These are phyloP conservation scores for Etheostoma cragini DNA, from an alignment of 2,113 vertebrate species.

Conservation along the genomic window DNA sequence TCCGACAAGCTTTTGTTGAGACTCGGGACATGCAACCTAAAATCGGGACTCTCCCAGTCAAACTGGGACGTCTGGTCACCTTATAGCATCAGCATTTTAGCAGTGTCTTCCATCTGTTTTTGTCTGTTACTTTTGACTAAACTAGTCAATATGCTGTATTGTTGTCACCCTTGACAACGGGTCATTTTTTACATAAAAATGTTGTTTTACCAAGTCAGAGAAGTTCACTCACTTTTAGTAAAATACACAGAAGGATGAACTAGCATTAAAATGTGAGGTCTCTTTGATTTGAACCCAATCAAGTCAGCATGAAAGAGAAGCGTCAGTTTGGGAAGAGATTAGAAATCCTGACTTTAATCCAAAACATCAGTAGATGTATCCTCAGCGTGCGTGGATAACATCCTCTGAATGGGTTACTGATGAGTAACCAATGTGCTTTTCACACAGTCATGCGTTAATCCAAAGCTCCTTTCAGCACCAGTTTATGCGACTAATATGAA, in stretches of 20 bases:
- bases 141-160: neutral
- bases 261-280: neutral
- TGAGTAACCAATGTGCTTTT: constrained; percentile 54
- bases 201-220: neutral
- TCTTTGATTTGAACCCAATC: constrained; percentile 10
- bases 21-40: too few species aligned
- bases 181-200: neutral
- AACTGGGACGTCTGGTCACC: too few species aligned
- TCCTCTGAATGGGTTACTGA: constrained; percentile 46
- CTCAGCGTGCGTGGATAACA: constrained; percentile 11
- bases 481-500: constrained; percentile 41
- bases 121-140: neutral
- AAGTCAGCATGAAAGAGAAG: constrained; percentile 10
- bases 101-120: neutral
- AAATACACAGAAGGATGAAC: neutral
- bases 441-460: constrained; percentile 38
- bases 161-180: neutral
- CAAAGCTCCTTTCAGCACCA: constrained; percentile 58
- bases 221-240: neutral
- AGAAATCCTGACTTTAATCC: constrained; percentile 37
- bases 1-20: too few species aligned
- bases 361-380: constrained; percentile 2
- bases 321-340: neutral
- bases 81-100: neutral
- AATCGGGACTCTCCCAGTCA: too few species aligned